Evolutionary conservation across 2,113 vertebrate species (phyloP).

Genomic region (Helogale parvula): DNA sequence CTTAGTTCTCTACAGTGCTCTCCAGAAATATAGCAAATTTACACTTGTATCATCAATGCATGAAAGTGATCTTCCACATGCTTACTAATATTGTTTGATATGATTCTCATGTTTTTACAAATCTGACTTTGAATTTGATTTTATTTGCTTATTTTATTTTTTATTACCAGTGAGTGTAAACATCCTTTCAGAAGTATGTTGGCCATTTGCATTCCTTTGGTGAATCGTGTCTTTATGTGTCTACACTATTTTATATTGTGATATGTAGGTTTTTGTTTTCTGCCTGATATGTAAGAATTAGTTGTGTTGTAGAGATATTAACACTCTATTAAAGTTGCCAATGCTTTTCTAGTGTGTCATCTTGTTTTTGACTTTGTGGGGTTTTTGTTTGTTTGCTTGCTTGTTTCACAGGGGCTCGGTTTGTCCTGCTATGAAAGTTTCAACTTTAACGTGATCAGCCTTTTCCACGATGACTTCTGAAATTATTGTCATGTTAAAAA

Average conservation of each 20-base stretch:
- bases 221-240: not conserved
- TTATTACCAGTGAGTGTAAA: not conserved
- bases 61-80: not conserved
- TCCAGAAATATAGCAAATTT: not conserved
- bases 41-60: not conserved
- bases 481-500: not conserved
- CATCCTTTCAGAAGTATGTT: not conserved
- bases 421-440: not conserved
- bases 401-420: not conserved
- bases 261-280: not conserved
- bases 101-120: not conserved
- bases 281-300: not conserved
- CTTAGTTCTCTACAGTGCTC: not conserved
- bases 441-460: not conserved
- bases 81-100: not conserved
- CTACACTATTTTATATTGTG: not conserved
- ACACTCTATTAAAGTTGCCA: not conserved
- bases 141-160: not conserved
- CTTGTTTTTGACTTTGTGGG: not conserved
- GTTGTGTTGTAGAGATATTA: not conserved
- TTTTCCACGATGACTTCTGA: not conserved
- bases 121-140: not conserved
- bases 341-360: not conserved
- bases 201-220: not conserved
- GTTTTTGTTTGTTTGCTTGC: not conserved